Conservation (phyloP, 1,140 invertebrate genomes). For the Panagrolaimus sp. region DNA sequence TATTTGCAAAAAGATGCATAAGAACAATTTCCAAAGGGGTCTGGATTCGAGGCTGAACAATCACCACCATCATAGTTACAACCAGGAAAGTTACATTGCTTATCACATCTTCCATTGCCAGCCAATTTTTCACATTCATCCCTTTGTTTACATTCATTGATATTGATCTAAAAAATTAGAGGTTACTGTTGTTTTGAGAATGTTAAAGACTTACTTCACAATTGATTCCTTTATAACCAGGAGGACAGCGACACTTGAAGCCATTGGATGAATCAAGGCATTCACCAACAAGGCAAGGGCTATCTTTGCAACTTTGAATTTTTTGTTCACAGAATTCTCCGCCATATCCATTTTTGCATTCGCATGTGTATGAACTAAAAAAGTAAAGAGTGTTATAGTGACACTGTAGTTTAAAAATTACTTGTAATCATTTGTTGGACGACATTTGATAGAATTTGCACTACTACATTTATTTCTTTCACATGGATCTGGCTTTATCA, state of each 20-base stretch:
- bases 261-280: conserved; percentile 32
- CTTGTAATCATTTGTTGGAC: conserved; percentile 66
- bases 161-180: neutral
- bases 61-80: too few species aligned
- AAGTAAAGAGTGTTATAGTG: too few species aligned
- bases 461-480: conserved; percentile 75
- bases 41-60: conserved; percentile 77
- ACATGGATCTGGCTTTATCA: too few species aligned
- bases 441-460: conserved; percentile 66
- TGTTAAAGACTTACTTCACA: conserved; percentile 63
- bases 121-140: too few species aligned
- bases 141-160: conserved; percentile 69
- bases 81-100: too few species aligned
- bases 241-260: conserved; percentile 79
- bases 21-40: conserved; percentile 87
- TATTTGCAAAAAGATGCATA: conserved; percentile 79
- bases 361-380: too few species aligned
- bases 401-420: conserved; percentile 42
- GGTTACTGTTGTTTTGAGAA: too few species aligned
- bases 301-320: neutral
- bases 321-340: too few species aligned
- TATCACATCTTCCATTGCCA: too few species aligned
- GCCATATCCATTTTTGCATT: too few species aligned
- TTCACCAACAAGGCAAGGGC: neutral
- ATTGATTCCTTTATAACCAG: conserved; percentile 66